Percentiles rank a stretch among this genome's conserved stretches.
phyloP scores from a whole-genome alignment of 2,797 vertebrate species.

The Todus mexicanus region DNA sequence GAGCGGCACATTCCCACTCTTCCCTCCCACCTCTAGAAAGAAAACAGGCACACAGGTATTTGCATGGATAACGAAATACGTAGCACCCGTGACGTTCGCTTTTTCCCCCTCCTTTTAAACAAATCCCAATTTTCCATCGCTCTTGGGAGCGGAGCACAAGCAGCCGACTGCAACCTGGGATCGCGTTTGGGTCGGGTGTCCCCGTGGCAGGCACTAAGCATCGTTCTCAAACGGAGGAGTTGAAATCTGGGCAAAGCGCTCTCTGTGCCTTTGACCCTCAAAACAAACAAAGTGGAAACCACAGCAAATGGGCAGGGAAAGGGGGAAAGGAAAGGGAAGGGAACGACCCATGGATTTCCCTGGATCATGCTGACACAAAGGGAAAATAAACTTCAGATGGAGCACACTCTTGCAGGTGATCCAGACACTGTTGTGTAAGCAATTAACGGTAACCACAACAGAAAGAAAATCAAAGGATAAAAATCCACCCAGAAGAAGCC shows the following conservation, averaged over 20 bases:
- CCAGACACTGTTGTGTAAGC: not conserved
- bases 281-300: conserved; percentile 19
- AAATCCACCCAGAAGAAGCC: not conserved
- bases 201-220: not conserved
- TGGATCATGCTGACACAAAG: not conserved
- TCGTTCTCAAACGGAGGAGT: not conserved
- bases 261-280: conserved; percentile 43
- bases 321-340: not conserved
- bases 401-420: not conserved
- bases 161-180: accelerated
- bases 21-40: not conserved
- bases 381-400: not conserved
- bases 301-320: not conserved
- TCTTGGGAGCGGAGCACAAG: not conserved
- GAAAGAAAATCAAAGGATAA: conserved; percentile 1
- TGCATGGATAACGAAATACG: not conserved
- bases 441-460: conserved; percentile 15
- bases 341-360: not conserved
- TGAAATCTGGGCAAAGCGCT: conserved; percentile 13
- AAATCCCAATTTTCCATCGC: not conserved
- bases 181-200: not conserved
- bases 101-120: not conserved
- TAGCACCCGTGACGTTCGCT: not conserved
- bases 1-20: not conserved
- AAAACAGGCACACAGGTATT: not conserved